Percentiles rank a stretch among this genome's conserved stretches.
Evolutionary conservation across 1,140 invertebrate species (phyloP).

Genomic region (Asobara japonica): DNA sequence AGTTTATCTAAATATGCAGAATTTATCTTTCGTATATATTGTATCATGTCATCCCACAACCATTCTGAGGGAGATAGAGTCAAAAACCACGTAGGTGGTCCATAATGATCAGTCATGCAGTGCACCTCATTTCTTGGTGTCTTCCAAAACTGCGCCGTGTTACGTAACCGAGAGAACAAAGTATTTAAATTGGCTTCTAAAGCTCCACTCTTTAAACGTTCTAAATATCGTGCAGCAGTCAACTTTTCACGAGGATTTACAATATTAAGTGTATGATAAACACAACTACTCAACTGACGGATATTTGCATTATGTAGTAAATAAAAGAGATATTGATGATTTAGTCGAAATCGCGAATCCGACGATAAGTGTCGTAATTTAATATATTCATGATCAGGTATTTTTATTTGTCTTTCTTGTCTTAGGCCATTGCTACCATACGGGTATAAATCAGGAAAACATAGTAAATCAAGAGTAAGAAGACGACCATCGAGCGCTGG

Average conservation of each 20-base stretch:
- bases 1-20: constrained; percentile 23
- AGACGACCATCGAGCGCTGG: neutral
- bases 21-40: constrained; percentile 48
- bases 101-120: constrained; percentile 51
- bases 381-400: constrained; percentile 12
- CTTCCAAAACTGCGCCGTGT: constrained; percentile 45
- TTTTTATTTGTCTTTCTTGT: neutral
- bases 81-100: constrained; percentile 55
- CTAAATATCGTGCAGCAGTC: constrained; percentile 40
- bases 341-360: constrained; percentile 28
- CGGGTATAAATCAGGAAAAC: constrained; percentile 37
- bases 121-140: constrained; percentile 41
- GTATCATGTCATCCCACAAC: constrained; percentile 48
- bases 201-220: constrained; percentile 41
- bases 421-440: constrained; percentile 23
- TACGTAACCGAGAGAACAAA: constrained; percentile 43
- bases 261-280: constrained; percentile 50
- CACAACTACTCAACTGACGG: constrained; percentile 44
- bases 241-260: constrained; percentile 39
- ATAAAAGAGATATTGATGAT: constrained; percentile 32
- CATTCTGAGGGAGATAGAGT: constrained; percentile 56
- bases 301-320: constrained; percentile 18
- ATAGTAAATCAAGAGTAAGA: constrained; percentile 22
- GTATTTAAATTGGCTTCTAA: constrained; percentile 39
- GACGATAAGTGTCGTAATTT: constrained; percentile 24